phyloP scores from a whole-genome alignment of 2,113 vertebrate genomes.

The Ictalurus furcatus region DNA sequence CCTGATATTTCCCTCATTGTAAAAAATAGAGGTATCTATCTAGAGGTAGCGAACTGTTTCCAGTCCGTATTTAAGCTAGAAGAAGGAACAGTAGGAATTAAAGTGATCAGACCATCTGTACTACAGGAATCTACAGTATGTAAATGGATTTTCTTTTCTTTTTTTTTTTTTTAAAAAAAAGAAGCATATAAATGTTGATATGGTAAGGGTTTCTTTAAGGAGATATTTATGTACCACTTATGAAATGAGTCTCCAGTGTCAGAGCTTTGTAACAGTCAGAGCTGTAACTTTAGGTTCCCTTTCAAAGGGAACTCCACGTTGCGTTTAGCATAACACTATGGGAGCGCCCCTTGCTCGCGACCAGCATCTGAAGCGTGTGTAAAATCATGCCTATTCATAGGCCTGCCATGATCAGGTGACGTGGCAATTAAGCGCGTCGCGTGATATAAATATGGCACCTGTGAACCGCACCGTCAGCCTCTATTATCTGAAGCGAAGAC shows the following conservation, averaged over 20 bases:
- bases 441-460: too few relatives aligned
- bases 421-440: too few relatives aligned
- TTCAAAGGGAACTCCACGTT: too few relatives aligned
- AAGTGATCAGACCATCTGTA: neutral
- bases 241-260: neutral
- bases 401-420: too few relatives aligned
- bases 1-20: neutral
- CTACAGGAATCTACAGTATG: neutral
- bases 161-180: neutral
- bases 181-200: neutral
- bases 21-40: too few relatives aligned
- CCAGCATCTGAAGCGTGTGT: too few relatives aligned
- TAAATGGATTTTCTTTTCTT: neutral
- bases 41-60: neutral
- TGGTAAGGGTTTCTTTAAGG: neutral
- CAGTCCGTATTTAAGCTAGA: neutral
- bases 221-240: neutral
- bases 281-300: too few relatives aligned
- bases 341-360: too few relatives aligned
- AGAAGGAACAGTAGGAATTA: neutral
- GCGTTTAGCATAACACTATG: too few relatives aligned
- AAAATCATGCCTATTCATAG: too few relatives aligned
- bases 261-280: neutral
- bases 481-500: too few relatives aligned
- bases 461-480: too few relatives aligned